phyloP scores from a whole-genome alignment of 2,797 vertebrate species.

The Sebastes wilsoni region DNA sequence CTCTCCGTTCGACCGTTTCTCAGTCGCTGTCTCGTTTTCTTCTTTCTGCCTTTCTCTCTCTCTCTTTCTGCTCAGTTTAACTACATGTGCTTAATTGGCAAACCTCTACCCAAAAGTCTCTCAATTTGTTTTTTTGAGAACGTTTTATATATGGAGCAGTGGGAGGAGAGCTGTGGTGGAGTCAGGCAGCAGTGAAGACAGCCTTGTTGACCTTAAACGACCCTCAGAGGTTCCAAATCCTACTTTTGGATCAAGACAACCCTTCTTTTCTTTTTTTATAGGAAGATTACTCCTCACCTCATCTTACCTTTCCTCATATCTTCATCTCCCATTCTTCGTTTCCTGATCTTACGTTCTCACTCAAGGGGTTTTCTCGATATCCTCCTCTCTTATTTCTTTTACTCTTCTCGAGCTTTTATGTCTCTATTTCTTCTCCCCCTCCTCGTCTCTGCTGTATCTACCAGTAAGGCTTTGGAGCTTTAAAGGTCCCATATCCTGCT shows the following conservation, averaged over 20 bases:
- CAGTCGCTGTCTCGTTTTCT: neutral
- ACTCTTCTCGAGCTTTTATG: constrained; percentile 22
- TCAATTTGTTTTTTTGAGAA: constrained; percentile 1
- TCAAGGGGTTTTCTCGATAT: neutral
- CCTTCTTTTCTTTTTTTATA: neutral
- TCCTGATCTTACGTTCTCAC: constrained; percentile 12
- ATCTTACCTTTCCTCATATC: constrained; percentile 24
- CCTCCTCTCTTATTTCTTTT: constrained; percentile 4
- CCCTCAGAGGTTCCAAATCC: neutral
- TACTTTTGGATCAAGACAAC: neutral
- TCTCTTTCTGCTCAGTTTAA: constrained; percentile 3
- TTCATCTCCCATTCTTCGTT: constrained; percentile 8
- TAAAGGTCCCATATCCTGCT: too few species aligned
- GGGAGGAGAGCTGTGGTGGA: neutral
- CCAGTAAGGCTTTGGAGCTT: constrained; percentile 20
- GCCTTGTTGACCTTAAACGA: constrained; percentile 12
- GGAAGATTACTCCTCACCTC: constrained; percentile 13
- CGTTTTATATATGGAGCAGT: neutral
- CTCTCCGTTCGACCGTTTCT: neutral
- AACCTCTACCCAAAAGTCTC: neutral
- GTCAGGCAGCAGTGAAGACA: neutral
- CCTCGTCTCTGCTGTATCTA: constrained; percentile 9
- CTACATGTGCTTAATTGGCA: neutral
- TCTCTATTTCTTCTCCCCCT: neutral
- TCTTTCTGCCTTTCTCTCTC: neutral